Conservation (phyloP, 2,113 vertebrate genomes). For the Engraulis encrasicolus region DNA sequence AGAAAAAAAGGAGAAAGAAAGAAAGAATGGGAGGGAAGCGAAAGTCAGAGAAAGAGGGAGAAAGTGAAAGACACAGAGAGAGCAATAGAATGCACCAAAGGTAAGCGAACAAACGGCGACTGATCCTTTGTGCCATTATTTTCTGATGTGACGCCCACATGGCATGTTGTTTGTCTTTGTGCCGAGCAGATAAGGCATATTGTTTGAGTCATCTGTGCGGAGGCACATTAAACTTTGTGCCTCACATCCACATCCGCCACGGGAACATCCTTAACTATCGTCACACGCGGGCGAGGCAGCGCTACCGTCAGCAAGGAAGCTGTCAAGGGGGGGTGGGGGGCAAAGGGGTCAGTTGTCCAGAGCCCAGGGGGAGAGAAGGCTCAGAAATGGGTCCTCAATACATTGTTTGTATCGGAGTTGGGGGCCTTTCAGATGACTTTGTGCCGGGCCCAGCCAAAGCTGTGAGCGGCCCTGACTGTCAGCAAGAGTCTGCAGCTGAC, state of each 20-base stretch:
- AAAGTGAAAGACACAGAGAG: not conserved
- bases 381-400: too few relatives aligned
- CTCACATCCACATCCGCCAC: not conserved
- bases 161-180: not conserved
- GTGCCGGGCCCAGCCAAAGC: too few relatives aligned
- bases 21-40: not conserved
- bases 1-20: not conserved
- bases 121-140: not conserved
- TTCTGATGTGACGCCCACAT: not conserved
- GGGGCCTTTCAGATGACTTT: too few relatives aligned
- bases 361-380: too few relatives aligned
- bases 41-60: not conserved
- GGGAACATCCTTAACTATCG: not conserved
- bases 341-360: too few relatives aligned
- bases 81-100: not conserved
- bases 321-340: too few relatives aligned
- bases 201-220: not conserved
- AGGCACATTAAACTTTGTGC: not conserved
- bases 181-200: not conserved
- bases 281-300: not conserved
- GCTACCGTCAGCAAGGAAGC: too few relatives aligned
- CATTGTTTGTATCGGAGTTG: too few relatives aligned
- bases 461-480: too few relatives aligned
- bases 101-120: not conserved
- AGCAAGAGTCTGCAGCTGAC: not conserved